These are phyloP conservation scores for Leucoptera coffeella DNA, from an alignment of 2,888 invertebrate genomes.

Conservation along the genomic window DNA sequence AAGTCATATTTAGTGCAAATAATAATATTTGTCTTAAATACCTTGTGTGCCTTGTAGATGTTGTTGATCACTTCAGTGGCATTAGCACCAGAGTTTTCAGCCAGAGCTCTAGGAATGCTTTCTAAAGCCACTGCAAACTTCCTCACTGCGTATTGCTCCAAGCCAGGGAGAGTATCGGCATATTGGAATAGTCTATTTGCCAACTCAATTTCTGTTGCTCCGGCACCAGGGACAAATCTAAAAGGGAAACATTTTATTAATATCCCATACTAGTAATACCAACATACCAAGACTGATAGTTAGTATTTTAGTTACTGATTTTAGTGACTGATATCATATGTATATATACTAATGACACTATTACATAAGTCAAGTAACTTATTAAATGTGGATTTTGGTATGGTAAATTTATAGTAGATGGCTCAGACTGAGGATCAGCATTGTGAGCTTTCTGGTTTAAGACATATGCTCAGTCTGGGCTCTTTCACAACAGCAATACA, in stretches of 20 bases:
- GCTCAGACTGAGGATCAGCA: no score
- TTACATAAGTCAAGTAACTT: no score
- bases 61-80: constrained; percentile 82
- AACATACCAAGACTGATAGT: not conserved
- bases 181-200: constrained; percentile 79
- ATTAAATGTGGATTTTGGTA: no score
- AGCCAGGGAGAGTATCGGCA: constrained; percentile 87
- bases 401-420: no score
- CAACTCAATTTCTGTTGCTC: constrained; percentile 91
- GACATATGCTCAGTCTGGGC: no score
- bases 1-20: no score
- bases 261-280: not conserved
- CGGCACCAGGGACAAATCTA: constrained; percentile 87
- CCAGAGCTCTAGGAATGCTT: constrained; percentile 83
- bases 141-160: constrained; percentile 95
- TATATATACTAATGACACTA: no score
- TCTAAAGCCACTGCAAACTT: constrained; percentile 90
- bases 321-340: no score
- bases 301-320: no score
- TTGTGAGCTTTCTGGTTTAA: no score
- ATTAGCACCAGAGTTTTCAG: constrained; percentile 91
- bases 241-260: constrained; percentile 1
- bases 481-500: no score
- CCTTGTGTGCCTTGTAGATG: constrained; percentile 91
- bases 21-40: no score